Percentiles rank a stretch among this genome's conserved stretches.
phyloP scores from a whole-genome alignment of 1,140 invertebrate species.

The Apis laboriosa region DNA sequence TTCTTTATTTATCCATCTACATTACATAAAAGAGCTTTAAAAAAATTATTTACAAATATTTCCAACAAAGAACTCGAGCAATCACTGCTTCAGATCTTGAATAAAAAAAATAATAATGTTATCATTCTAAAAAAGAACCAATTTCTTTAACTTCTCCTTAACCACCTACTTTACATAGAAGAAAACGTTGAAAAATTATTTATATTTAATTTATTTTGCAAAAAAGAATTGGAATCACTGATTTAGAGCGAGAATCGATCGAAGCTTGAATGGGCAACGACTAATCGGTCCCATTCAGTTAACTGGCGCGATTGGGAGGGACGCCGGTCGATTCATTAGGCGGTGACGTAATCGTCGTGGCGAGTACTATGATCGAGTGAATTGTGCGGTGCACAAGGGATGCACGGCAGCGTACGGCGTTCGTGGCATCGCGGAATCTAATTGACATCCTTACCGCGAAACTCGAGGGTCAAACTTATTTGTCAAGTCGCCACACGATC shows the following conservation, averaged over 20 bases:
- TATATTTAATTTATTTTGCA: too few species aligned
- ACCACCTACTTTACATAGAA: too few species aligned
- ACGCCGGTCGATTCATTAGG: constrained; percentile 25
- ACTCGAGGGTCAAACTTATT: constrained; percentile 32
- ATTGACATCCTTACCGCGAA: constrained; percentile 40
- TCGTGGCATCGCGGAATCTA: constrained; percentile 20
- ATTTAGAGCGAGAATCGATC: not conserved
- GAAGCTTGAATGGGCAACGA: constrained; percentile 6
- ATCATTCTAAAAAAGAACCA: too few species aligned
- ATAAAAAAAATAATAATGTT: too few species aligned
- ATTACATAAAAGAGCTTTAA: too few species aligned
- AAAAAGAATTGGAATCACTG: too few species aligned
- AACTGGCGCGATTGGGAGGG: not conserved
- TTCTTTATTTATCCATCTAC: too few species aligned
- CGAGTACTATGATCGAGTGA: constrained; percentile 34
- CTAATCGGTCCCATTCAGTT: not conserved
- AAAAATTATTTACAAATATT: too few species aligned
- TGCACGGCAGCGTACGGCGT: not conserved
- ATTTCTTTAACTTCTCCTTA: too few species aligned
- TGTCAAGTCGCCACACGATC: not conserved
- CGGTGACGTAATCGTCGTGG: constrained; percentile 44
- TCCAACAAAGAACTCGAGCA: too few species aligned
- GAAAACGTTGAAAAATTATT: too few species aligned
- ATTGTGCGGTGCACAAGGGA: constrained; percentile 14
- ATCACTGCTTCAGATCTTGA: too few species aligned